Percentiles rank a stretch among this genome's conserved stretches.
These are phyloP conservation scores for Tachina fera DNA, from an alignment of 2,888 invertebrate species.

Conservation along the genomic window DNA sequence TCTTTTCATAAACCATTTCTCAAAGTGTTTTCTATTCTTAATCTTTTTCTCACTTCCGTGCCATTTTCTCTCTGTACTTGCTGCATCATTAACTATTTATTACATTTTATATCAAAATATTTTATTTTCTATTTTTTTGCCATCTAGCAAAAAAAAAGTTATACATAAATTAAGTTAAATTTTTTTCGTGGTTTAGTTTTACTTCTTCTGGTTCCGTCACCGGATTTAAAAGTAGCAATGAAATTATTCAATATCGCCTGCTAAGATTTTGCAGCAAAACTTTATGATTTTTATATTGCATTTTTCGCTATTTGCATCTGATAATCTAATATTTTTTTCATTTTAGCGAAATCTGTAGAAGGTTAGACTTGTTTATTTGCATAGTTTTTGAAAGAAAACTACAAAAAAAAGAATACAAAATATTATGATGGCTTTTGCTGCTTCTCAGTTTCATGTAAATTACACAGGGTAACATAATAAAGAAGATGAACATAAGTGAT, in stretches of 20 bases:
- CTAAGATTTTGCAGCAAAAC: neutral
- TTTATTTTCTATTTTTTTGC: no score
- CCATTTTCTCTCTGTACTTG: no score
- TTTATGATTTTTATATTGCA: neutral
- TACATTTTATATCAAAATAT: no score
- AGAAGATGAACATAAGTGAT: no score
- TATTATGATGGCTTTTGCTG: conserved; percentile 27
- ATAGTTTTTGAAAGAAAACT: neutral
- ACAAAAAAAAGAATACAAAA: neutral
- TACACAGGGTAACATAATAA: neutral
- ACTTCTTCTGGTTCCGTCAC: conserved; percentile 9
- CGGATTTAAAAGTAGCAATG: neutral
- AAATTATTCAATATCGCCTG: conserved; percentile 30
- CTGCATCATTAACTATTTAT: no score
- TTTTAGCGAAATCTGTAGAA: neutral
- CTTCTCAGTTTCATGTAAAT: neutral
- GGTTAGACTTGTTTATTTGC: conserved; percentile 19
- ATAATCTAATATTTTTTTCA: neutral
- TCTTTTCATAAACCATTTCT: no score
- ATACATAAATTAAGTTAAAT: no score
- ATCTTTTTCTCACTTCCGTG: no score
- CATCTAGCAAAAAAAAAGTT: no score
- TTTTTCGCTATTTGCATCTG: conserved; percentile 4
- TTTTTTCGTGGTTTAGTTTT: neutral
- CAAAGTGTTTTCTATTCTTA: no score